Evolutionary conservation across 2,113 vertebrate genomes (phyloP).

Genomic region (Irena cyanogastra): DNA sequence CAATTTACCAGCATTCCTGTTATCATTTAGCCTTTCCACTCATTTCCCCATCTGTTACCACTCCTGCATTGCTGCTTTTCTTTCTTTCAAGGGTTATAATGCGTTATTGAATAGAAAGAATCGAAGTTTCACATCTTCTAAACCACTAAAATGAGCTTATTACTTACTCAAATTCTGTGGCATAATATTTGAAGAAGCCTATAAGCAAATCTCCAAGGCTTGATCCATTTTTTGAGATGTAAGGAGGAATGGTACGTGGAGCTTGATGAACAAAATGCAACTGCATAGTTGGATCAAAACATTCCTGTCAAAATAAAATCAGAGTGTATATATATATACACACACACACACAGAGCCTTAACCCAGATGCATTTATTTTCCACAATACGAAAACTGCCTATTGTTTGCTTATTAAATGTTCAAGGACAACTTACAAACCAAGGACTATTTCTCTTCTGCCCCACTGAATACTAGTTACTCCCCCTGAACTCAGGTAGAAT

Average conservation of each 20-base stretch:
- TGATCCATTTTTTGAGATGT: slow-evolving; percentile 83
- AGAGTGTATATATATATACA: neutral
- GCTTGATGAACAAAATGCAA: slow-evolving; percentile 84
- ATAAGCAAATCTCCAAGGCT: slow-evolving; percentile 88
- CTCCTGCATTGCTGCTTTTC: neutral
- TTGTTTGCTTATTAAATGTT: neutral
- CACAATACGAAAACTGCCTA: neutral
- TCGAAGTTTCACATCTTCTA: neutral
- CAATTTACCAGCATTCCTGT: neutral
- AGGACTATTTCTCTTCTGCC: neutral
- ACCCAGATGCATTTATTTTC: neutral
- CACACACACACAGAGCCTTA: neutral
- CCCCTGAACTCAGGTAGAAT: neutral
- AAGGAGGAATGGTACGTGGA: slow-evolving; percentile 80
- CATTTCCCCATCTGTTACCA: neutral
- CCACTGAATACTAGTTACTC: neutral
- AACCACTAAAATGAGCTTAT: neutral
- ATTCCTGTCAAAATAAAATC: slow-evolving; percentile 77
- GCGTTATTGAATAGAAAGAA: neutral
- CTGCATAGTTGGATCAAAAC: slow-evolving; percentile 83
- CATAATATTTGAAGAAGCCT: slow-evolving; percentile 94
- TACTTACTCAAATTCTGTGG: slow-evolving; percentile 90
- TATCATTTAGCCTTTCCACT: neutral
- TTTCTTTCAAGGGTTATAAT: neutral
- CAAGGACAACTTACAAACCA: neutral